Evolutionary conservation across 2,113 vertebrate species (phyloP), one percentile per base, ranked within the genome.

Genomic region (Grus americana): DNA sequence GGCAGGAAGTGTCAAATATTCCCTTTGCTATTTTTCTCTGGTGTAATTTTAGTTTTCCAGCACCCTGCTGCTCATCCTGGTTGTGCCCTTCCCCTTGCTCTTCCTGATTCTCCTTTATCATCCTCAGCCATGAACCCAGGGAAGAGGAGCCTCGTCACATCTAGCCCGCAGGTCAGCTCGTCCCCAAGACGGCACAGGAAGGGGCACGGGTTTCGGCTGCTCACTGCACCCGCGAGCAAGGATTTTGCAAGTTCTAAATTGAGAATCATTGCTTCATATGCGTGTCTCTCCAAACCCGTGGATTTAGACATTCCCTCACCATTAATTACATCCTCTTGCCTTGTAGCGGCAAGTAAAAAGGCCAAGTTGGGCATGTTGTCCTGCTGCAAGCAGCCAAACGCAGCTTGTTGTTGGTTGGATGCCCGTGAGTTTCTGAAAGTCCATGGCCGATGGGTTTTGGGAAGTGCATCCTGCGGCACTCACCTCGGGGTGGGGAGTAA

Each of bases 221-320:
- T 89, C 34, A 2, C 40, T 91, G 63, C 46, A 71, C 34, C 47
- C 38, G 0, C 2, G 5, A 90, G 52, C 2, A 15, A 92, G 72
- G n/a, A 50, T 30, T 61, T 55, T 47, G 44, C 1, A 14, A 74
- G 44, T 82, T 89, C 95, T 94, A 93, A 94, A 84, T 88, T 0
- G 4, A 79, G 93, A 86, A 27, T 66, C 0, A 6, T 88, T 90
- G 58, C 71, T 95, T 95, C 89, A 76, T 67, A 19, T 0, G 4
- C 3, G 1, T 36, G 62, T 63, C 62, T 91, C 81, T 94, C 82
- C 79, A 92, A 61, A 79, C 18, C 52, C 2, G 0, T 46, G 46
- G 89, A 47, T 90, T 85, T 87, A 96, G 96, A 95, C 84, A 71
- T 95, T 97, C 91, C 73, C 86, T 97, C 95, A 97, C 95, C 80